Evolutionary conservation across 2,113 vertebrate genomes (phyloP), one percentile per base, ranked within the genome.

Genomic region (Carettochelys insculpta): DNA sequence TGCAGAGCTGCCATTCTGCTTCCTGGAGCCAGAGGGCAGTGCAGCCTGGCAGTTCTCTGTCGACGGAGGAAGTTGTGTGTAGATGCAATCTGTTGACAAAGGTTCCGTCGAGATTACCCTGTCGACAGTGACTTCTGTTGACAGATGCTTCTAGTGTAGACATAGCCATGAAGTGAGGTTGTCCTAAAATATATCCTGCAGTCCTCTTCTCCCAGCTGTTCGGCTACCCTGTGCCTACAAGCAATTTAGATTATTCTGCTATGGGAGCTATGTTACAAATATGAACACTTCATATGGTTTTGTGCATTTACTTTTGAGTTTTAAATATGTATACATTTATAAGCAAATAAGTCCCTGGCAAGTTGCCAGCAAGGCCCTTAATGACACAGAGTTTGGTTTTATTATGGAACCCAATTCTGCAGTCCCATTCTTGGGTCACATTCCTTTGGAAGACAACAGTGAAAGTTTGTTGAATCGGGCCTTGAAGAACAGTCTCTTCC

Each of bases 351-450:
- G 31, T 14, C 52, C 52, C 47, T 68, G 80, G 86, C 83, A 50
- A 92, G 19, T 2, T 29, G 51, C 2, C 17, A 65, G 9, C 45
- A 27, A 27, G 76, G 34, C 1, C 11, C 3, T 76, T 92, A 80
- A 65, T 86, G 27, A 82, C 71, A 25, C 29, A 87, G 75, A 88
- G 24, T 91, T 84, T 86, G 14, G 78, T 92, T 78, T 87, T 92
- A 52, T 68, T 41, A 65, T 3, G 27, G 84, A 8, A 85, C 31
- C 71, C 56, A 5, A 25, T 76, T 89, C 48, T 85, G 10, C 43
- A 90, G 41, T 1, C 5, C 5, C 8, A 2, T 81, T 92, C n/a
- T 47, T 61, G 31, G 27, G 41, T 1, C 48, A 84, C 45, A 61
- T 54, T 80, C 5, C 80, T 77, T 45, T 58, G n/a, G 50, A 51